phyloP scores from a whole-genome alignment of 1,140 invertebrate genomes.

The Chymomyza costata region DNA sequence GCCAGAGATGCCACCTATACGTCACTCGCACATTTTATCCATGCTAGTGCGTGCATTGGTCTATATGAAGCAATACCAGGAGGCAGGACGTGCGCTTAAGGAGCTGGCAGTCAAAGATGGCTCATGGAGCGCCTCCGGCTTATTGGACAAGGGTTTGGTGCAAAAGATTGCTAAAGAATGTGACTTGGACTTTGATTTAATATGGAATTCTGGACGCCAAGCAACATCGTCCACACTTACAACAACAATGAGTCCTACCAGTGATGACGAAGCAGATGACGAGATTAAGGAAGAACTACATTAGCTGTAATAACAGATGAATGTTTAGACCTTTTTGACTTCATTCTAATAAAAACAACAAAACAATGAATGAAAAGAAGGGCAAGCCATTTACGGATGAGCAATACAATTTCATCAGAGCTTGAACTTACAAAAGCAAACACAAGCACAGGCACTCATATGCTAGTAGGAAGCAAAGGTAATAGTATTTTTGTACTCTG shows the following conservation, averaged over 20 bases:
- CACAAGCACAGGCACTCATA: too few relatives aligned
- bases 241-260: constrained; percentile 24
- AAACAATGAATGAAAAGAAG: too few relatives aligned
- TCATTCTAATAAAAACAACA: too few relatives aligned
- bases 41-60: constrained; percentile 61
- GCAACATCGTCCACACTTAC: constrained; percentile 33
- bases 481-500: too few relatives aligned
- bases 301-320: too few relatives aligned
- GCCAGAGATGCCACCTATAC: constrained; percentile 66
- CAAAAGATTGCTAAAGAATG: constrained; percentile 70
- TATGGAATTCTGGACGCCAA: constrained; percentile 64
- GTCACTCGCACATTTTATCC: constrained; percentile 62
- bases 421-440: too few relatives aligned
- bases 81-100: constrained; percentile 60
- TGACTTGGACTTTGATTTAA: constrained; percentile 64
- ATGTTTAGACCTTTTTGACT: too few relatives aligned
- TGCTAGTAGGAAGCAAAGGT: too few relatives aligned
- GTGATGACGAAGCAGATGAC: constrained; percentile 62
- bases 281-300: constrained; percentile 71
- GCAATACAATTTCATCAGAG: too few relatives aligned
- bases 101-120: constrained; percentile 62
- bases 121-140: constrained; percentile 59
- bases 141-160: constrained; percentile 56
- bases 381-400: too few relatives aligned
- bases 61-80: constrained; percentile 59